Evolutionary conservation across 2,797 vertebrate genomes (phyloP).

Genomic region (Molossus alvarezi): DNA sequence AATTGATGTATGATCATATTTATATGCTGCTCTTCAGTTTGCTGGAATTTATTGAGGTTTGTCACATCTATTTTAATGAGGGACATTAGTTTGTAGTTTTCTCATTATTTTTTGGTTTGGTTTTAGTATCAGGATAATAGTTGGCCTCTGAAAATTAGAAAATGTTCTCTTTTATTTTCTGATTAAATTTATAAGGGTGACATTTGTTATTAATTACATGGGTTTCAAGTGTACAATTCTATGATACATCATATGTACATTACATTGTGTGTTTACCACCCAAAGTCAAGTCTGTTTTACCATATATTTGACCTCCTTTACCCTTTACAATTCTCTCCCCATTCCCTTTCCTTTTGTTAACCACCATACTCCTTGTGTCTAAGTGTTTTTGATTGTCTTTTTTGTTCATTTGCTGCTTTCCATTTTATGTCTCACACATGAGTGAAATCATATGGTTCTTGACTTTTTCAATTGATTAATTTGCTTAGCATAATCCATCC

Average conservation of each 20-base stretch:
- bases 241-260: not conserved
- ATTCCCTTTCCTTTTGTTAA: not conserved
- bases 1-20: not conserved
- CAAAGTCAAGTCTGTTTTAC: not conserved
- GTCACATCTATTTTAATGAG: not conserved
- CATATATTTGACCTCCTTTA: not conserved
- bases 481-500: no score
- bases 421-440: no score
- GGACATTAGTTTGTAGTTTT: not conserved
- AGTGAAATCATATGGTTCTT: no score
- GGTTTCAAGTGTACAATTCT: not conserved
- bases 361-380: not conserved
- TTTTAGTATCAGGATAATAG: not conserved
- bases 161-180: not conserved
- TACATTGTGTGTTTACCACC: not conserved
- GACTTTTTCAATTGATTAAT: no score
- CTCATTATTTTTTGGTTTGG: not conserved
- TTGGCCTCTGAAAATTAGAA: not conserved
- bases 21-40: not conserved
- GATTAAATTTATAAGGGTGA: not conserved
- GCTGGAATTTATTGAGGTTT: not conserved
- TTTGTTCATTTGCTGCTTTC: not conserved
- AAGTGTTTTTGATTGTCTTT: not conserved
- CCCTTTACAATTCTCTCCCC: not conserved
- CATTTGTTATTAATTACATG: not conserved